Evolutionary conservation across 2,888 invertebrate species (phyloP), one percentile per base, ranked within the genome.

Genomic region (Pseudanteris insignis): DNA sequence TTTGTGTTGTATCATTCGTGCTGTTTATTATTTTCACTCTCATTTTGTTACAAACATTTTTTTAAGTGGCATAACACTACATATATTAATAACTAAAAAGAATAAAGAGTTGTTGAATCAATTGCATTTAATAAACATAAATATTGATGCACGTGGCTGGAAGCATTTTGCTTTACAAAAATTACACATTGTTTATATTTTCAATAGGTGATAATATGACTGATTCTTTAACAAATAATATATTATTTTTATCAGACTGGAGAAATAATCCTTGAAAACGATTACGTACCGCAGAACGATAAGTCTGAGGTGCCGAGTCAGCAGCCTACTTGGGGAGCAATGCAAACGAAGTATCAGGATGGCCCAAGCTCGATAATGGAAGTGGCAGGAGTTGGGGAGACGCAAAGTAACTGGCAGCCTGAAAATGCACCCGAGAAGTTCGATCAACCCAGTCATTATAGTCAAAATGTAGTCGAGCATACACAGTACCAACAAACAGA

Each of bases 261-360:
- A 9, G 76, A 79, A 63, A 78, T 81, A 14, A 63, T 70, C 2
- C 77, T 77, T 15, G 72, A 72, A 7, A 37, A n/a, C n/a, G n/a
- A 48, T 7, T 67, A 67, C 8, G 28, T 67, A 6, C n/a, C n/a
- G n/a, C n/a, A n/a, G n/a, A n/a, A n/a, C n/a, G n/a, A n/a, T 1
- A 14, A 7, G 63, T 66, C 28, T 6, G 18, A 18, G 18, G 18
- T 18, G 4, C 18, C 57, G 10, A 67, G 68, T 64, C 72, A 68
- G 32, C 68, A 66, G 46, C 69, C 70, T 47, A 67, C 70, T 9
- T 71, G 71, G 68, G 63, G 41, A 11, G 47, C 63, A n/a, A 5
- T 47, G 11, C 73, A 71, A 36, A 12, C 65, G 2, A 70, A 73
- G 2, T 76, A 74, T 28, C 57, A 44, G 5, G 72, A 73, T 3